phyloP scores from a whole-genome alignment of 2,113 vertebrate genomes.

The Cyprinodon brontotheroides region DNA sequence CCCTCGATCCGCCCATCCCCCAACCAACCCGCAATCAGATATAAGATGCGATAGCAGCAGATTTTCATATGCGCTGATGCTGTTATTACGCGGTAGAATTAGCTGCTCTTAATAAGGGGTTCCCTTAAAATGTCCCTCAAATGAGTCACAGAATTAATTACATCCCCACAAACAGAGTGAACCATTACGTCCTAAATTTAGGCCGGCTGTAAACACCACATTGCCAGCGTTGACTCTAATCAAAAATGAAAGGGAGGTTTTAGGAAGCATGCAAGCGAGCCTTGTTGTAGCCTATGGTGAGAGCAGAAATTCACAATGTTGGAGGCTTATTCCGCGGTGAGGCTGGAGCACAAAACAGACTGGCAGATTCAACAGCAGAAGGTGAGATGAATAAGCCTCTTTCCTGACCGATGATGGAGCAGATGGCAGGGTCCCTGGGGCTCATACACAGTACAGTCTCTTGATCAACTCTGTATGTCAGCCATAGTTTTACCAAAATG shows the following conservation, averaged over 20 bases:
- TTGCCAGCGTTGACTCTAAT: conserved; percentile 34
- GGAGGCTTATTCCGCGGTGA: conserved; percentile 43
- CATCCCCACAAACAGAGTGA: conserved; percentile 12
- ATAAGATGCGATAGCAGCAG: conserved; percentile 20
- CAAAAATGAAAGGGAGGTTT: conserved; percentile 46
- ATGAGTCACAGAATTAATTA: conserved; percentile 22
- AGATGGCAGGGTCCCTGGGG: conserved; percentile 72
- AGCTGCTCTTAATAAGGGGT: conserved; percentile 13
- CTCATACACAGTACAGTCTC: neutral
- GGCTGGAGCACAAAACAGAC: conserved; percentile 35
- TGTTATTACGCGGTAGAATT: conserved; percentile 25
- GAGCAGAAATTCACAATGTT: conserved; percentile 50
- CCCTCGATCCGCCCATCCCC: too few species aligned
- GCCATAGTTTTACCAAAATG: conserved; percentile 11
- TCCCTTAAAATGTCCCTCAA: too few species aligned
- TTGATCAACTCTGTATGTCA: conserved; percentile 41
- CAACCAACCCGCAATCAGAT: too few species aligned
- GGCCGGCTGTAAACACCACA: conserved; percentile 20
- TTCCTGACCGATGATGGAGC: conserved; percentile 70
- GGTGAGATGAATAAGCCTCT: conserved; percentile 39
- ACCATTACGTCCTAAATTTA: conserved; percentile 23
- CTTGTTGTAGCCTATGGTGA: conserved; percentile 32
- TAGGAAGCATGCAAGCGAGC: conserved; percentile 14
- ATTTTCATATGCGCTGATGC: neutral
- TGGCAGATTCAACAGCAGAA: conserved; percentile 36